Conservation (phyloP, 2,113 vertebrate genomes). For the Ochotona curzoniae region DNA sequence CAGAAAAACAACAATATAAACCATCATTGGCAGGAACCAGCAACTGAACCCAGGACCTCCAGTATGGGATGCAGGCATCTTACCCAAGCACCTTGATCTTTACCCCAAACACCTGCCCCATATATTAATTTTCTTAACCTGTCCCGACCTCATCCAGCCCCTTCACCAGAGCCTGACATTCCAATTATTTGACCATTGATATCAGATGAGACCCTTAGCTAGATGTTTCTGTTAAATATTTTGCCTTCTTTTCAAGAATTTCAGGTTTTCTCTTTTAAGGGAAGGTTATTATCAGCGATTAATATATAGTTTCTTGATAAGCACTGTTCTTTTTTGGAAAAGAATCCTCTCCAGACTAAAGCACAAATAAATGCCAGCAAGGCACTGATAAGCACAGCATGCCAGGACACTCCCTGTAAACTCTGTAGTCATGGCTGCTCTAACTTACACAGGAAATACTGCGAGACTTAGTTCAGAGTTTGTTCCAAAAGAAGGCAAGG, state of each 20-base stretch:
- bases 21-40: no score
- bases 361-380: neutral
- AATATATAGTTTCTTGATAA: conserved; percentile 20
- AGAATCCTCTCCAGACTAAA: neutral
- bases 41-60: no score
- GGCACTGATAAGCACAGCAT: neutral
- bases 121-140: no score
- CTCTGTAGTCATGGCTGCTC: neutral
- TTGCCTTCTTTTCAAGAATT: neutral
- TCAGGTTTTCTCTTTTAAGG: neutral
- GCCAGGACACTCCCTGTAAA: neutral
- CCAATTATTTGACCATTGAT: neutral
- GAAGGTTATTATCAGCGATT: neutral
- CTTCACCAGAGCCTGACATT: neutral
- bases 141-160: neutral
- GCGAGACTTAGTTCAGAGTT: neutral
- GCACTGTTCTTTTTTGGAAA: neutral
- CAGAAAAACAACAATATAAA: no score
- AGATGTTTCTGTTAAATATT: neutral
- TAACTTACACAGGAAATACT: neutral
- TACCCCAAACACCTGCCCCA: no score
- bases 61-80: no score
- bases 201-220: conserved; percentile 33
- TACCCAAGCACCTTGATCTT: no score
- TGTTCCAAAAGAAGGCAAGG: neutral